Base-by-base conservation (phyloP, 2,888 invertebrate genomes). In the Melolontha melolontha region DNA sequence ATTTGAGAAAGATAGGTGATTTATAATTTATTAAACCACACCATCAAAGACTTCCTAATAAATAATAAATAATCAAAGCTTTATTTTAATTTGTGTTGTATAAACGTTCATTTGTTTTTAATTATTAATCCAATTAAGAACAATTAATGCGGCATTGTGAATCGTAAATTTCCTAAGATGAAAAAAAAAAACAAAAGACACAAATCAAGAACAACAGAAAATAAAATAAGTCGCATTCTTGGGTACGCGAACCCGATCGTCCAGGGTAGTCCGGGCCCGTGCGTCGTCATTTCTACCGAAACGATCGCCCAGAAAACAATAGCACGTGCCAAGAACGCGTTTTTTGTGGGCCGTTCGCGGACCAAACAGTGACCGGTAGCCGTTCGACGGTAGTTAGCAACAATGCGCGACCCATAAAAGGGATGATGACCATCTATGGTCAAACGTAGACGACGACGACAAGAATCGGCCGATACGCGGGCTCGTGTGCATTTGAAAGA, bases 391-490 rank as follows among this genome's bases (percentile, higher is more conserved):
- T 70, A 67, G 69, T 73, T 77, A 73, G 75, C 75, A 76, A 78
- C 79, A 78, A 79, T 79, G 77, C 76, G 72, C 72, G 72, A 70
- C 72, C 79, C 79, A 77, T 80, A 78, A 80, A 81, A 75, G 82
- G 82, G 73, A 74, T 74, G 77, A 74, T 75, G 76, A 73, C 82
- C 81, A 80, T 81, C 79, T 82, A 81, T 77, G 81, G 81, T 73
- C 78, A 76, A 76, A 51, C n/a, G 22, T 7, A 17, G 51, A 29
- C 51, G 12, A 50, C 71, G 68, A 68, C 63, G 57, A 12, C n/a
- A 6, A 29, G 42, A 29, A 40, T 34, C 50, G 50, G 34, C 22
- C 50, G 51, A 8, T 49, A 27, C 42, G 29, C 47, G 29, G 16
- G 10, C 57, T 27, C 42, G 29, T 34, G 62, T 49, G 49, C 22